Conservation (phyloP, 2,888 invertebrate genomes). For the Limnephilus marmoratus region DNA sequence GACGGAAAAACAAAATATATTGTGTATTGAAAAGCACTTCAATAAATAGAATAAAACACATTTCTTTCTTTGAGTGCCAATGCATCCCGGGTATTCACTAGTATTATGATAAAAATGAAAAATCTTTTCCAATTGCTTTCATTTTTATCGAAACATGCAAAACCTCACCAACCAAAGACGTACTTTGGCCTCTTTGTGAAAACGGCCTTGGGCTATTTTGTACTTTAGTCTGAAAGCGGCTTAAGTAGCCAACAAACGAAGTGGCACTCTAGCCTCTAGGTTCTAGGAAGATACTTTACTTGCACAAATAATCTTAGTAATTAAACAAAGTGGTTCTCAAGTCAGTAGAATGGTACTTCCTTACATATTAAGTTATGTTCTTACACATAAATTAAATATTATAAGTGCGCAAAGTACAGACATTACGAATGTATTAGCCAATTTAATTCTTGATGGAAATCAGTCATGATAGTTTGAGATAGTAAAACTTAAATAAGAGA, state of each 20-base stretch:
- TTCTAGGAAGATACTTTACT: background rate
- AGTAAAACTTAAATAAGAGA: background rate
- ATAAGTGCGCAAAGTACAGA: background rate
- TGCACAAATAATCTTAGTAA: background rate
- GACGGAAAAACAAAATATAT: no score
- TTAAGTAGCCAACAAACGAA: background rate
- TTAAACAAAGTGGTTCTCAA: background rate
- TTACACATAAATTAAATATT: background rate
- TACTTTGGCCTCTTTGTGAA: background rate
- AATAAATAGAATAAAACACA: no score
- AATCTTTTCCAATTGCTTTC: no score
- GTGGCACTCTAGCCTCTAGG: background rate
- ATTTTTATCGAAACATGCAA: background rate
- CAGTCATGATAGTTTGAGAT: background rate
- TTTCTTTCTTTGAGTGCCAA: no score
- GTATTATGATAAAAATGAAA: no score
- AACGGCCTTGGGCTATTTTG: background rate
- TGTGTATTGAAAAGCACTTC: no score
- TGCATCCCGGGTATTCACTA: no score
- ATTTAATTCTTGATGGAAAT: background rate
- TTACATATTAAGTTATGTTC: background rate
- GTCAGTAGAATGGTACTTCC: background rate
- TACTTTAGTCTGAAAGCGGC: background rate
- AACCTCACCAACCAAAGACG: background rate
- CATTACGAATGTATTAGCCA: background rate